phyloP scores from a whole-genome alignment of 2,888 invertebrate genomes.

The Diplolepis rosae region DNA sequence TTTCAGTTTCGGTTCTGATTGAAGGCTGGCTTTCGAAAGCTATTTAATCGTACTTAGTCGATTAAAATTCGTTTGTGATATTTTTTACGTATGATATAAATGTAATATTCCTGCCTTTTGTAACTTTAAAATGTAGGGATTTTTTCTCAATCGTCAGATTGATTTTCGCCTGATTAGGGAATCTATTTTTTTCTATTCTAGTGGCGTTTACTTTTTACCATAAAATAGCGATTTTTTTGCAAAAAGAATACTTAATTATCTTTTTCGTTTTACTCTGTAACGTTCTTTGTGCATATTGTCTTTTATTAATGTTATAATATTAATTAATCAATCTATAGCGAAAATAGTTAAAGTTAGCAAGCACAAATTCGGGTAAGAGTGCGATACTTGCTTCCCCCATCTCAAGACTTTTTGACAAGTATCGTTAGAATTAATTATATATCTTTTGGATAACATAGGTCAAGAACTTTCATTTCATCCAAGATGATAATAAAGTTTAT shows the following conservation, averaged over 20 bases:
- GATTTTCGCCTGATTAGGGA: background rate
- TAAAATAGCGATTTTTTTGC: slow-evolving; percentile 20
- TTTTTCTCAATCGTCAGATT: slow-evolving; percentile 1
- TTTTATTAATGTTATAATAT: slow-evolving; percentile 19
- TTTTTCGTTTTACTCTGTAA: slow-evolving; percentile 1
- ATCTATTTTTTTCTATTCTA: slow-evolving; percentile 4
- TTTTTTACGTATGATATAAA: slow-evolving; percentile 29
- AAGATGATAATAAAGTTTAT: slow-evolving; percentile 37
- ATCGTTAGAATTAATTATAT: slow-evolving; percentile 36
- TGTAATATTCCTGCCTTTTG: slow-evolving; percentile 23
- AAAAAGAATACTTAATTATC: slow-evolving; percentile 13
- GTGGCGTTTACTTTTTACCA: background rate
- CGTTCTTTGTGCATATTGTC: background rate
- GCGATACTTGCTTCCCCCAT: slow-evolving; percentile 29
- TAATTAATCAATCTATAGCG: slow-evolving; percentile 28
- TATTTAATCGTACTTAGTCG: slow-evolving; percentile 28
- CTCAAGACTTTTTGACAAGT: slow-evolving; percentile 37
- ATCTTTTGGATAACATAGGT: slow-evolving; percentile 28
- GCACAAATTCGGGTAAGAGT: slow-evolving; percentile 44
- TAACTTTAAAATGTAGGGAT: slow-evolving; percentile 16
- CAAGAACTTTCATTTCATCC: slow-evolving; percentile 30
- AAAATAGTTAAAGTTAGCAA: slow-evolving; percentile 31
- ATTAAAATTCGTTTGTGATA: slow-evolving; percentile 28
- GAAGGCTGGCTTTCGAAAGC: slow-evolving; percentile 7
- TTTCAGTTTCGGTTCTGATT: background rate